Conservation (phyloP, 2,113 vertebrate species). For the Muscicapa adusta region DNA sequence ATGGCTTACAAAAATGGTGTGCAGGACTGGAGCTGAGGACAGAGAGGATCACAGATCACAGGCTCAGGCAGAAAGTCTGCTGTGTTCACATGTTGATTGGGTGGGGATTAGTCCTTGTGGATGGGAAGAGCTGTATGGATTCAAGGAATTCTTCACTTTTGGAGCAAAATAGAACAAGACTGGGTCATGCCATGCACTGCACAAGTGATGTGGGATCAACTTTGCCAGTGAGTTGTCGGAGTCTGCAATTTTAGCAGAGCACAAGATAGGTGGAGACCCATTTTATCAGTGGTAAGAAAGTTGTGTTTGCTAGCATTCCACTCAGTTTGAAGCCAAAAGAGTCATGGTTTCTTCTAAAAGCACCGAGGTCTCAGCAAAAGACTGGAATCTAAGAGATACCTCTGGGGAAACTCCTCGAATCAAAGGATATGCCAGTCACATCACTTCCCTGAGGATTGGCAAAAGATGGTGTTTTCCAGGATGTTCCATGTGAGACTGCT, state of each 20-base stretch:
- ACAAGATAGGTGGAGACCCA: not conserved
- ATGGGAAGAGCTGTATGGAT: accelerated
- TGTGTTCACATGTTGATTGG: accelerated
- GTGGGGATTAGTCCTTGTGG: not conserved
- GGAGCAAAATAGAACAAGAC: not conserved
- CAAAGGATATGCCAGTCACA: not conserved
- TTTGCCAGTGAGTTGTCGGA: not conserved
- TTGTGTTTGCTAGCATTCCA: not conserved
- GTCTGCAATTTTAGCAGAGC: not conserved
- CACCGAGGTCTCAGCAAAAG: not conserved
- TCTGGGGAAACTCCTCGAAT: not conserved
- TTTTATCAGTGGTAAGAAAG: not conserved
- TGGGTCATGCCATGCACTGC: too few relatives aligned
- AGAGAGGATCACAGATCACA: not conserved
- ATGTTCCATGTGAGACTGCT: not conserved
- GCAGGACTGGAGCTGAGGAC: not conserved
- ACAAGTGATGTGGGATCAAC: not conserved
- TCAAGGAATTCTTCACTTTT: not conserved
- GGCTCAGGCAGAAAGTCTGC: not conserved
- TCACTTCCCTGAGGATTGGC: not conserved
- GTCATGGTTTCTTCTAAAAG: not conserved
- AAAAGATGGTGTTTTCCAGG: not conserved
- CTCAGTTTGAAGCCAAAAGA: not conserved
- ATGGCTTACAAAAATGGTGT: not conserved
- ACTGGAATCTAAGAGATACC: not conserved